These are phyloP conservation scores for Benitochromis conjunctus DNA, from an alignment of 2,113 vertebrate species.

Conservation along the genomic window DNA sequence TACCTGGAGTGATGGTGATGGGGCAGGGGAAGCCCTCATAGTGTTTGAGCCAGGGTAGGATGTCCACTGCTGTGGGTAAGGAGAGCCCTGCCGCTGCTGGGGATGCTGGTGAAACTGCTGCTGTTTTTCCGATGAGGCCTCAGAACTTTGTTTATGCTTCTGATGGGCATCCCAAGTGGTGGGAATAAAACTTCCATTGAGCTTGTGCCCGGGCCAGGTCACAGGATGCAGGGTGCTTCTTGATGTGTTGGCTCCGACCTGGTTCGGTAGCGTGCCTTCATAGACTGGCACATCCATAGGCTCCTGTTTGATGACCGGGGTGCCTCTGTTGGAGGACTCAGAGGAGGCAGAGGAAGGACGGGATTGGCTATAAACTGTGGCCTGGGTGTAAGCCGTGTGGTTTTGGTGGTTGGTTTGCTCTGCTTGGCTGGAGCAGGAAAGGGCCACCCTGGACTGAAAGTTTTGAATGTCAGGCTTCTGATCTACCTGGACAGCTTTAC, in stretches of 20 bases:
- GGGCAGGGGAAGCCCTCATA: conserved; percentile 53
- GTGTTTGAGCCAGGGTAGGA: conserved; percentile 53
- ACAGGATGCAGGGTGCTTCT: conserved; percentile 54
- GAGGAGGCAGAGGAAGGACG: conserved; percentile 68
- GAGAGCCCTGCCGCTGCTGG: conserved; percentile 59
- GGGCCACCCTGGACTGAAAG: conserved; percentile 80
- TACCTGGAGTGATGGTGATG: conserved; percentile 58
- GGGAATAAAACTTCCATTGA: conserved; percentile 61
- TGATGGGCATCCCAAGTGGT: conserved; percentile 65
- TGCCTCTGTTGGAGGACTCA: conserved; percentile 65
- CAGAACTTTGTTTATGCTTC: conserved; percentile 44
- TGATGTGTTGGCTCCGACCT: conserved; percentile 46
- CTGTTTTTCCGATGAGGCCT: conserved; percentile 46
- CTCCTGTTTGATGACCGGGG: conserved; percentile 88
- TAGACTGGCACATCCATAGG: conserved; percentile 78
- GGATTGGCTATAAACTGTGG: conserved; percentile 68
- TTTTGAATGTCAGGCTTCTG: conserved; percentile 84
- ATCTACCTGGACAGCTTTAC: conserved; percentile 70
- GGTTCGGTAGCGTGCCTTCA: conserved; percentile 55
- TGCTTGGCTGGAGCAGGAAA: conserved; percentile 70
- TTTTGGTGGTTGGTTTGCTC: conserved; percentile 66
- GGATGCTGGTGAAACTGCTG: conserved; percentile 73
- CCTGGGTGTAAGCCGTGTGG: conserved; percentile 51
- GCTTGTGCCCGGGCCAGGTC: conserved; percentile 79
- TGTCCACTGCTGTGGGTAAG: conserved; percentile 67